Evolutionary conservation across 2,888 invertebrate species (phyloP), one percentile per base, ranked within the genome.

Genomic region (Cosmia trapezina): DNA sequence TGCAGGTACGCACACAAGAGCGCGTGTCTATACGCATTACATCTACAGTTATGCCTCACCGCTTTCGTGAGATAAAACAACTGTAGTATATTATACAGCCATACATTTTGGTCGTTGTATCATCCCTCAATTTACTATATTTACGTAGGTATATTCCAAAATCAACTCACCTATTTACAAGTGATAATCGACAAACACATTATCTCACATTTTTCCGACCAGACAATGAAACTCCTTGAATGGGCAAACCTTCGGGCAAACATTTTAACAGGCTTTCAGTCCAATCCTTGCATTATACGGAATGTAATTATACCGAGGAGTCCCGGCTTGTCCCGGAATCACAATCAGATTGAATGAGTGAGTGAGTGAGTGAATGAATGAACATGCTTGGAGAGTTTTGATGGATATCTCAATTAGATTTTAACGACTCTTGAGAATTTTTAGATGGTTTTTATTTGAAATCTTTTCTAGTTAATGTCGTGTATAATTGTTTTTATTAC

Each of bases 351-450:
- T 76, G 76, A 74, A 66, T 70, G 75, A 72, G 47, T 74, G 78
- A 72, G 51, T 49, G 69, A 70, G 12, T 70, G 79, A 70, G 28
- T 60, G 75, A 74, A 54, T 66, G 81, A 78, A 69, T 57, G 64
- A 75, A 73, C 65, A 73, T 76, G 62, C 57, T 76, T 63, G 59
- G 19, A 6, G 47, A 75, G 61, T 73, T 80, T 78, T 83, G 78
- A 85, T 80, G 78, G 76, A 70, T 80, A 78, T 73, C 78, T 78
- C 83, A 84, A 84, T 84, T 84, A 71, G 53, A 68, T 68, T 65
- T 74, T 77, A 77, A 85, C 69, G 79, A 83, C 60, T 61, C 73
- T 85, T 73, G 64, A 72, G 74, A 64, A 17, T 70, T 74, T 73
- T 73, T 49, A 43, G 28, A 33, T 45, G 65, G 47, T 72, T 33